Conservation (phyloP, 2,888 invertebrate species). For the Xestia xanthographa region DNA sequence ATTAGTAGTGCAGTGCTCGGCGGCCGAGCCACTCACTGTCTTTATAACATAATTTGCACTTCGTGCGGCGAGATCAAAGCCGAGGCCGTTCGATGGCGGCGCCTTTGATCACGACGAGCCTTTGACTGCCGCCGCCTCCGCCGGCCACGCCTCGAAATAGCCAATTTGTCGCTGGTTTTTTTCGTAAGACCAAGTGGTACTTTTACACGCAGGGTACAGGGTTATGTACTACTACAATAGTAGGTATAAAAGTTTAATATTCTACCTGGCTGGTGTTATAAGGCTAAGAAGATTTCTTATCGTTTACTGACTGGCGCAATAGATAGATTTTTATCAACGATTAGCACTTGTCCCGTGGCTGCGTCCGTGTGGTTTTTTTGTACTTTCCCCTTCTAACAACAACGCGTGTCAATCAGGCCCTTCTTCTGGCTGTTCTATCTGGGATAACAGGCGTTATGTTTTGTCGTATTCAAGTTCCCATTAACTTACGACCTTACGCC, state of each 20-base stretch:
- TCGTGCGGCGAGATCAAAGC: constrained; percentile 90
- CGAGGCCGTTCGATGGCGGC: constrained; percentile 86
- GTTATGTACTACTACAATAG: constrained; percentile 18
- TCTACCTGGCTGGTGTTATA: neutral
- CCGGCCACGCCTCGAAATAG: constrained; percentile 88
- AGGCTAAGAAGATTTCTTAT: neutral
- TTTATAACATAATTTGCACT: constrained; percentile 91
- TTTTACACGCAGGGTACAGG: constrained; percentile 46
- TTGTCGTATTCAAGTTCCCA: neutral
- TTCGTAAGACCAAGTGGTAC: constrained; percentile 67
- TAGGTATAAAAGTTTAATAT: constrained; percentile 11
- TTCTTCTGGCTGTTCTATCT: neutral
- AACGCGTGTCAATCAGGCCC: neutral
- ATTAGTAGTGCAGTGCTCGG: constrained; percentile 86
- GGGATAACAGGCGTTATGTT: neutral
- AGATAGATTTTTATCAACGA: neutral
- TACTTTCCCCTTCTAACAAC: neutral
- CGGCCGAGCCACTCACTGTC: constrained; percentile 88
- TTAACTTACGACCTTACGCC: neutral
- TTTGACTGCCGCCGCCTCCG: constrained; percentile 87
- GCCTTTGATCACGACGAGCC: constrained; percentile 89
- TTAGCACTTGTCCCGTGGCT: neutral
- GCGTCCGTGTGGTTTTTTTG: neutral
- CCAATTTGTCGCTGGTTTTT: constrained; percentile 88
- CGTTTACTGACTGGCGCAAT: neutral